Conservation (phyloP, 2,113 vertebrate species). For the Phyllostomus discolor region DNA sequence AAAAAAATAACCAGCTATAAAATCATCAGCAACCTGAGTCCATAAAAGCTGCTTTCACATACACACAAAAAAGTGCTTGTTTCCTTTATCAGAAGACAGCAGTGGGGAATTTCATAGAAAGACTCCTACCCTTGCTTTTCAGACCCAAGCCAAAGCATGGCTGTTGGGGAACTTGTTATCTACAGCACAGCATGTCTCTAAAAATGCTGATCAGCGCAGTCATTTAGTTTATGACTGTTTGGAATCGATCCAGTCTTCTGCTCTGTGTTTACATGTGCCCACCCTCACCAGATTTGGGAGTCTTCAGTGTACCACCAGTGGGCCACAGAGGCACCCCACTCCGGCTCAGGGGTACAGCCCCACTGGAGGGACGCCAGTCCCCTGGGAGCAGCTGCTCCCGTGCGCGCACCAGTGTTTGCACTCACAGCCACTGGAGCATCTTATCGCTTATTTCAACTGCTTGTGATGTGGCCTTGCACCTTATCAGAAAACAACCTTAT, state of each 20-base stretch:
- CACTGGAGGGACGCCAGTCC: rapidly evolving
- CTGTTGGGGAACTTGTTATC: neutral
- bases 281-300: neutral
- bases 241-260: neutral
- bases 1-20: neutral
- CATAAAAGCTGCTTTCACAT: neutral
- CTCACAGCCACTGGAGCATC: neutral
- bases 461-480: neutral
- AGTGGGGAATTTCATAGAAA: neutral
- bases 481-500: neutral
- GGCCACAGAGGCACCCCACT: neutral
- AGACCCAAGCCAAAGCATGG: neutral
- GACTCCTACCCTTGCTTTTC: neutral
- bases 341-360: no score
- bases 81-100: neutral
- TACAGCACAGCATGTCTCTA: neutral
- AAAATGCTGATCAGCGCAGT: neutral
- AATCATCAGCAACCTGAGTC: neutral
- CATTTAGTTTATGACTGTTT: neutral
- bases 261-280: neutral
- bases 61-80: no score
- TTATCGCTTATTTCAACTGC: neutral
- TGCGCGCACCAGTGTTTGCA: rapidly evolving
- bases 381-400: rapidly evolving
- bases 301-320: rapidly evolving